Evolutionary conservation across 2,888 invertebrate species (phyloP).

Genomic region (Morpho deidamia): DNA sequence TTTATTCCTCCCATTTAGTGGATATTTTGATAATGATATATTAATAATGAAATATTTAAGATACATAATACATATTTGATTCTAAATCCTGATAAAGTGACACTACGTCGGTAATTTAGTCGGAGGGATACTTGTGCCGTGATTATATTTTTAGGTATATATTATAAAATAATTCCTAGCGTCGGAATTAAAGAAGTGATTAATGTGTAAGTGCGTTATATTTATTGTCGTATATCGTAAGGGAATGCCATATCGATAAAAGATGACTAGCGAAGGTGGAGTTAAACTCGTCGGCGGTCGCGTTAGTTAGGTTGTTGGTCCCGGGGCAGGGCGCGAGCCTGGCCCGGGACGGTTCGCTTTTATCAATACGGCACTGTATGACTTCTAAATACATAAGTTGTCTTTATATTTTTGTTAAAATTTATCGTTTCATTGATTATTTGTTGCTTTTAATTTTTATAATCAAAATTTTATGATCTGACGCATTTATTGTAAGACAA

Average conservation of each 20-base stretch:
- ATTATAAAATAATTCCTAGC: slow-evolving; percentile 79
- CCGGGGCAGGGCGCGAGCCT: slow-evolving; percentile 30
- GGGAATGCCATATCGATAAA: slow-evolving; percentile 79
- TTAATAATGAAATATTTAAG: slow-evolving; percentile 79
- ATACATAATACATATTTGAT: slow-evolving; percentile 79
- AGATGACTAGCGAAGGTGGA: slow-evolving; percentile 73
- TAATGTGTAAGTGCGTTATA: slow-evolving; percentile 79
- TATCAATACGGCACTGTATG: slow-evolving; percentile 75
- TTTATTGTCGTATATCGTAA: slow-evolving; percentile 78
- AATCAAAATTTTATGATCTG: slow-evolving; percentile 78
- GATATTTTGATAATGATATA: slow-evolving; percentile 80
- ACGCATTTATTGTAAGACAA: slow-evolving; percentile 80
- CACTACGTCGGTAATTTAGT: slow-evolving; percentile 78
- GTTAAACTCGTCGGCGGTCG: slow-evolving; percentile 70
- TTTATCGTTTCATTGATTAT: slow-evolving; percentile 74
- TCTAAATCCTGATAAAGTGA: slow-evolving; percentile 79
- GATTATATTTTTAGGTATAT: slow-evolving; percentile 80
- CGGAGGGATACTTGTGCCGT: slow-evolving; percentile 80
- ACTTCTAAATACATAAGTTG: slow-evolving; percentile 73
- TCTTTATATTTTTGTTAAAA: slow-evolving; percentile 69
- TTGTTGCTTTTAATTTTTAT: slow-evolving; percentile 75
- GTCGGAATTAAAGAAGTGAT: slow-evolving; percentile 79
- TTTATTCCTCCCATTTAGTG: slow-evolving; percentile 80
- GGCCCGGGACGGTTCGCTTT: slow-evolving; percentile 64
- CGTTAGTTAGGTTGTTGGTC: slow-evolving; percentile 56